Percentiles rank a stretch among this genome's conserved stretches.
Conservation (phyloP, 2,888 invertebrate species). For the Agrenia bidenticulata region DNA sequence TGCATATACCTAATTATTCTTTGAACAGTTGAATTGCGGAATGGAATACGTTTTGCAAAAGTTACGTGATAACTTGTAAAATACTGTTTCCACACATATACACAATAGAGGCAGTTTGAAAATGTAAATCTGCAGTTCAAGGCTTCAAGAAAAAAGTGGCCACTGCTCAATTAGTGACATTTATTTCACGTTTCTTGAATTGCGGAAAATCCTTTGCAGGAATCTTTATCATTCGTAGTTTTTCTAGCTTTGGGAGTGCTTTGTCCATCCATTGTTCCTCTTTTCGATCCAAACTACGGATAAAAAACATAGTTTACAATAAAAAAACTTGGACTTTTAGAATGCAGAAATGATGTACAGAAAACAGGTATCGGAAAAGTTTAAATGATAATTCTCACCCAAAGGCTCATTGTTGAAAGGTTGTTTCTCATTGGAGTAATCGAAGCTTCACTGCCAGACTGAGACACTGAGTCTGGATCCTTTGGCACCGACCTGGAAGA, state of each 20-base stretch:
- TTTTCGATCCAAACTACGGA: constrained; percentile 33
- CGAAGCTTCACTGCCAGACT: constrained; percentile 35
- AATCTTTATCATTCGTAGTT: constrained; percentile 23
- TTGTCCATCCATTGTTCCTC: constrained; percentile 23
- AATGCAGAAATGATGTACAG: neutral
- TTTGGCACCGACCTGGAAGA: constrained; percentile 31
- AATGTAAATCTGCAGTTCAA: too few relatives aligned
- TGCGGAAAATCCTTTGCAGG: constrained; percentile 27
- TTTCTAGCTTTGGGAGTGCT: constrained; percentile 35
- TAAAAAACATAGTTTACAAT: constrained; percentile 11
- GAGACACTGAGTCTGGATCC: constrained; percentile 43
- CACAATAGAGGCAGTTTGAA: too few relatives aligned
- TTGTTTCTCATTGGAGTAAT: constrained; percentile 44
- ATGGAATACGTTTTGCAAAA: too few relatives aligned
- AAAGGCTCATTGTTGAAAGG: constrained; percentile 46
- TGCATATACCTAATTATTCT: too few relatives aligned
- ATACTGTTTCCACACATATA: too few relatives aligned
- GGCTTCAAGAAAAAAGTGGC: too few relatives aligned
- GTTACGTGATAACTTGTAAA: too few relatives aligned
- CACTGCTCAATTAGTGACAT: too few relatives aligned
- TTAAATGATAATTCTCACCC: constrained; percentile 31
- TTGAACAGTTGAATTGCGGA: too few relatives aligned
- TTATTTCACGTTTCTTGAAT: constrained; percentile 22
- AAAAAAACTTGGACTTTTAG: too few relatives aligned
- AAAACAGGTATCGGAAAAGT: constrained; percentile 5